These are phyloP conservation scores for Ceryle rudis DNA, from an alignment of 2,797 vertebrate genomes.

Conservation along the genomic window DNA sequence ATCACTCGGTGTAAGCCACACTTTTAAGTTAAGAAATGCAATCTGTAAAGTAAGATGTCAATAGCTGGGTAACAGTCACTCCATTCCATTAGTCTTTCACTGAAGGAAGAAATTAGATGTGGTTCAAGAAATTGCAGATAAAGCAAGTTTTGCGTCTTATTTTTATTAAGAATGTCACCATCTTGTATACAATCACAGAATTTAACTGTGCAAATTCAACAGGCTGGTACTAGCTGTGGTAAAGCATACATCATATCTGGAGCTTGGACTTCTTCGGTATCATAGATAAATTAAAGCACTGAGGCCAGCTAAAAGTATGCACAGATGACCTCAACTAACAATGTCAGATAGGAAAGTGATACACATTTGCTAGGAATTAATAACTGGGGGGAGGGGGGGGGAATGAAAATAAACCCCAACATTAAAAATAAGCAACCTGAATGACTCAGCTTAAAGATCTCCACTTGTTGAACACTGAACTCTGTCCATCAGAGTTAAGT, in stretches of 20 bases:
- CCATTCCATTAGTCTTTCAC: background rate
- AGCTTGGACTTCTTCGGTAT: background rate
- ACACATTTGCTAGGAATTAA: background rate
- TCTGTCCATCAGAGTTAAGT: background rate
- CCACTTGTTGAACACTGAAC: background rate
- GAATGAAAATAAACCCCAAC: background rate
- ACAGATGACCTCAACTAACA: background rate
- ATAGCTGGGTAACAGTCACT: background rate
- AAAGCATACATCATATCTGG: conserved; percentile 25
- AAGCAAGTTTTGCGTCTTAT: conserved; percentile 63
- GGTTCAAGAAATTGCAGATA: conserved; percentile 66
- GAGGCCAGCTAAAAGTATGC: conserved; percentile 19
- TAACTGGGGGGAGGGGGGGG: background rate
- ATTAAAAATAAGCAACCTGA: conserved; percentile 3
- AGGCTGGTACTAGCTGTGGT: background rate
- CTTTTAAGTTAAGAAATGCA: background rate
- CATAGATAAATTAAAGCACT: background rate
- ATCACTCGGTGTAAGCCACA: background rate
- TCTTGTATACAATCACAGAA: conserved; percentile 49
- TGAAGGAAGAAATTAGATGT: conserved; percentile 3
- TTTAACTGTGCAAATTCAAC: conserved; percentile 28
- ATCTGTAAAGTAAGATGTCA: background rate
- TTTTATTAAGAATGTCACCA: conserved; percentile 69
- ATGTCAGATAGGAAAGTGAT: background rate
- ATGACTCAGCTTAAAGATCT: background rate